Evolutionary conservation across 2,797 vertebrate genomes (phyloP).

Genomic region (Takifugu rubripes): DNA sequence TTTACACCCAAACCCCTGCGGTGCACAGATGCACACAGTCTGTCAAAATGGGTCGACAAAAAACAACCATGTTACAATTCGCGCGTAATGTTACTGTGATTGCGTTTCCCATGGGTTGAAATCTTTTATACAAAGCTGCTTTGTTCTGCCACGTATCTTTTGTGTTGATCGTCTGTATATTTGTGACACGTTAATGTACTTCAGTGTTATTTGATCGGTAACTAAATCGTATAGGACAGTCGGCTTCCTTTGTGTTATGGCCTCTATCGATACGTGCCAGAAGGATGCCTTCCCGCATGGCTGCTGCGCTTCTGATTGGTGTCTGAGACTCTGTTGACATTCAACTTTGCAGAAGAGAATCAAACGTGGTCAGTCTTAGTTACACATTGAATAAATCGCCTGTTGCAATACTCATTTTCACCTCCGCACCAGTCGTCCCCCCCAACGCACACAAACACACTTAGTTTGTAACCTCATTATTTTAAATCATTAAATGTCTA

Average conservation of each 20-base stretch:
- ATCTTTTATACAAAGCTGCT: conserved; percentile 56
- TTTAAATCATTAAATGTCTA: conserved; percentile 75
- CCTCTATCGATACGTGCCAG: conserved; percentile 44
- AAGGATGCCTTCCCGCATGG: conserved; percentile 33
- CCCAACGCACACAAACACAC: neutral
- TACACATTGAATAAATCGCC: conserved; percentile 33
- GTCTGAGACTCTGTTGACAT: conserved; percentile 25
- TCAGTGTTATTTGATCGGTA: conserved; percentile 71
- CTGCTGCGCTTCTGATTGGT: conserved; percentile 23
- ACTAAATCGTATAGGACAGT: conserved; percentile 36
- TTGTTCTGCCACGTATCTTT: conserved; percentile 53
- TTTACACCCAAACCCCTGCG: conserved; percentile 51
- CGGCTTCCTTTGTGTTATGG: conserved; percentile 36
- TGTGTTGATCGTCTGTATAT: conserved; percentile 60
- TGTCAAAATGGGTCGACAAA: conserved; percentile 28
- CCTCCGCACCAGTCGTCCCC: conserved; percentile 35
- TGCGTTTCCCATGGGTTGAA: conserved; percentile 30
- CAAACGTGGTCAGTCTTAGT: conserved; percentile 15
- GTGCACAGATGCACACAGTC: conserved; percentile 41
- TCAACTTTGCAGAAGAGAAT: conserved; percentile 39
- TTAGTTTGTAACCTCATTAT: conserved; percentile 50
- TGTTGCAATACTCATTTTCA: conserved; percentile 30
- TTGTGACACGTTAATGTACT: conserved; percentile 54
- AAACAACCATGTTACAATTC: conserved; percentile 50
- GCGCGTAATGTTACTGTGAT: conserved; percentile 52